Conservation (phyloP, 1,140 invertebrate genomes). For the Bombus superbus region DNA sequence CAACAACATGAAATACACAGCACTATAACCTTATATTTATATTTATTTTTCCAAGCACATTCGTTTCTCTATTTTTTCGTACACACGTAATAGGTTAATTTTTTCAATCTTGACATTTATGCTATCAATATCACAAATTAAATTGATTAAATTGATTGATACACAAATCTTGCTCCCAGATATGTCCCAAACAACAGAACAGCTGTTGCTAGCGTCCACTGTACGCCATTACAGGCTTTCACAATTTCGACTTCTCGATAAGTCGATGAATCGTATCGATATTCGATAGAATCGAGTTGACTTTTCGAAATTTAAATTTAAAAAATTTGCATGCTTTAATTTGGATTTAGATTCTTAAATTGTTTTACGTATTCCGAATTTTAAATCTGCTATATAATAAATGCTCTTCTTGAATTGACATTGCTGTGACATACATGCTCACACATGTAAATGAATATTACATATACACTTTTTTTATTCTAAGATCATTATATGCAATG, state of each 20-base stretch:
- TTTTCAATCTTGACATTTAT: neutral
- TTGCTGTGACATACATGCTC: neutral
- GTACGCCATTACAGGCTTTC: conserved; percentile 32
- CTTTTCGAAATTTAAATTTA: neutral
- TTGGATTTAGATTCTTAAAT: neutral
- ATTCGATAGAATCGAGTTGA: neutral
- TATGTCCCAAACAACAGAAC: neutral
- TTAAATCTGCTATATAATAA: neutral
- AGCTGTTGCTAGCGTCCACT: conserved; percentile 35
- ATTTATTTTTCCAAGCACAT: neutral
- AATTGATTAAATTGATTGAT: neutral
- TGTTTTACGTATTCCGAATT: neutral
- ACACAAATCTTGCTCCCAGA: neutral
- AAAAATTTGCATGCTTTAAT: neutral
- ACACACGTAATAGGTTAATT: neutral
- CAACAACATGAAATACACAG: neutral
- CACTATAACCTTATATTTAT: neutral
- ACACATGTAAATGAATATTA: neutral
- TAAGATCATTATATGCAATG: neutral
- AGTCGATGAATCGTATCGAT: neutral
- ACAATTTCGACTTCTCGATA: conserved; percentile 2
- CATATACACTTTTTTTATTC: neutral
- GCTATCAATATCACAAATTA: too few species aligned
- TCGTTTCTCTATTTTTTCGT: neutral
- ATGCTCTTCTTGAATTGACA: neutral